A percentile compares a stretch with the other conserved stretches of the same genome.
Conservation (phyloP, 2,888 invertebrate genomes). For the Achlya flavicornis region DNA sequence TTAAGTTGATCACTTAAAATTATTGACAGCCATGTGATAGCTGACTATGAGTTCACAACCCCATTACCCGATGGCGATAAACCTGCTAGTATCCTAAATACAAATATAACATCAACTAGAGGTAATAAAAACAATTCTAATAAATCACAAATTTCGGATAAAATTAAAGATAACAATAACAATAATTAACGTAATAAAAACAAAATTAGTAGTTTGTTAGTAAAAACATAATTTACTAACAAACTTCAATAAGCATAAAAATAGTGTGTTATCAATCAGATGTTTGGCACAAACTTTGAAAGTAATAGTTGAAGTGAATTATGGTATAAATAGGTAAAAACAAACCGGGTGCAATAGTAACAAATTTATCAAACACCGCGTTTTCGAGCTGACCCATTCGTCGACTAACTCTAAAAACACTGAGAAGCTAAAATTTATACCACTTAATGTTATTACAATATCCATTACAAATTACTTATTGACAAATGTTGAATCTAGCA, state of each 20-base stretch:
- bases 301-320: neutral
- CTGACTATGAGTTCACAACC: constrained; percentile 80
- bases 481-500: constrained; percentile 67
- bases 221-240: too few relatives aligned
- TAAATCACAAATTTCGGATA: constrained; percentile 24
- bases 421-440: constrained; percentile 80
- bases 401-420: constrained; percentile 84
- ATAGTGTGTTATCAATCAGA: neutral
- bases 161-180: neutral
- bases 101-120: constrained; percentile 27
- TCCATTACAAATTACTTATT: constrained; percentile 62
- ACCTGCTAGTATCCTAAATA: constrained; percentile 51
- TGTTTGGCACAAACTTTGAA: neutral
- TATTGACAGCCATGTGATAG: constrained; percentile 84
- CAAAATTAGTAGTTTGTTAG: neutral
- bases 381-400: constrained; percentile 79
- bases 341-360: constrained; percentile 40
- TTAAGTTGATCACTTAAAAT: constrained; percentile 78
- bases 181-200: neutral
- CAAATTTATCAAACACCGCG: constrained; percentile 78
- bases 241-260: neutral
- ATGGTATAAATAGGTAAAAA: constrained; percentile 5
- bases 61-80: constrained; percentile 76
- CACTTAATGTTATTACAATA: constrained; percentile 65
- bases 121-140: constrained; percentile 18